Base-by-base conservation (phyloP, 2,797 vertebrate genomes). In the Rhodeus uyekii region DNA sequence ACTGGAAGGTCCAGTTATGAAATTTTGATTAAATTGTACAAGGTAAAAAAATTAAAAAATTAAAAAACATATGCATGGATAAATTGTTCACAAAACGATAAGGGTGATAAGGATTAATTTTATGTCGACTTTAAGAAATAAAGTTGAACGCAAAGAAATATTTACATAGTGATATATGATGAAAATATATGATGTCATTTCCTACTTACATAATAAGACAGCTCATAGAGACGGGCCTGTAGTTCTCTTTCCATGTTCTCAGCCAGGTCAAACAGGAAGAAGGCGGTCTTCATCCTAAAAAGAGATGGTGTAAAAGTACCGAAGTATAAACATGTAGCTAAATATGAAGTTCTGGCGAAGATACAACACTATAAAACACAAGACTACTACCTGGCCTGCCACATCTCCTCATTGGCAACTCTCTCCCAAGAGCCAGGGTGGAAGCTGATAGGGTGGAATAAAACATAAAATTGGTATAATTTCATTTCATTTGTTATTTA, bases 381-480 rank as follows among this genome's bases (percentile, higher is more conserved):
- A n/a, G 50, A 55, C 53, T 60, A 53, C 80, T 92, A 99, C 98
- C 98, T 98, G 90, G 98, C 96, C 92, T 99, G 98, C 98, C 98
- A 99, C 97, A 99, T 99, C 92, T 99, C 98, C 90, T 99, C 98
- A 4, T 99, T 99, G 90, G 97, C 97, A 3, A 99, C 95, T 32
- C 92, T 94, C 91, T 99, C 98, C 98, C 98, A 99, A 71, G 97
- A 98, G 74, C 95, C 93, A 71, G 94, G 91, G 83, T 94, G 92
- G 91, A 99, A 99, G 91, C 98, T 99, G 91, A 83, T 84, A 76
- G 10, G 19, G 65, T 89, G 76, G 13, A 86, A 50, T 83, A 64
- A 76, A 34, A 61, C 46, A 84, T 61, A 78, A 85, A 85, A 79
- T 34, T 2, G 44, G 24, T 48, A 87, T 89, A 44, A 32, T 48